Percentiles rank a stretch among this genome's conserved stretches.
Evolutionary conservation across 2,797 vertebrate genomes (phyloP).

Genomic region (Merluccius polli): DNA sequence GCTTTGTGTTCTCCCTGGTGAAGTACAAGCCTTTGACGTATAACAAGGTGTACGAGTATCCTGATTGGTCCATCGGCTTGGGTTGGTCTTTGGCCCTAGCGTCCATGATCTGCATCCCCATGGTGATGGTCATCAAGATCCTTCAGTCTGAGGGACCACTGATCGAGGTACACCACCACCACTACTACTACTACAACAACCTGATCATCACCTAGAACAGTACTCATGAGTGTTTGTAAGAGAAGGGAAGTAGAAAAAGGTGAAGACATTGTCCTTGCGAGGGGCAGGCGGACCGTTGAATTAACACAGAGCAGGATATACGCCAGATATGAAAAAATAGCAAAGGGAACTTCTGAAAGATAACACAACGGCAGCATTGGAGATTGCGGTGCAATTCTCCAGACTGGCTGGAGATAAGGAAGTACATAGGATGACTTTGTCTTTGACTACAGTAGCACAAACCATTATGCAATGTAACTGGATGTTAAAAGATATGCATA

Average conservation of each 20-base stretch:
- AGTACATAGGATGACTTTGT: neutral
- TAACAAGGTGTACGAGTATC: constrained; percentile 93
- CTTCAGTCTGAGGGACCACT: constrained; percentile 88
- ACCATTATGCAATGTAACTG: neutral
- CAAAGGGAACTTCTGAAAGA: neutral
- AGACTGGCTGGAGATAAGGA: neutral
- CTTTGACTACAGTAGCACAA: neutral
- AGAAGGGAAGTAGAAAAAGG: neutral
- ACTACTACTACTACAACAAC: neutral
- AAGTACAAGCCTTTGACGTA: constrained; percentile 96
- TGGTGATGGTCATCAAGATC: constrained; percentile 93
- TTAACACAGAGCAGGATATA: neutral
- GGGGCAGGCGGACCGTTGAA: neutral
- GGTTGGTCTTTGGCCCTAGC: constrained; percentile 90
- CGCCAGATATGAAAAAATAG: neutral
- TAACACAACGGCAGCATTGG: neutral
- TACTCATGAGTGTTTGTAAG: neutral
- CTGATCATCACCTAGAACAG: neutral
- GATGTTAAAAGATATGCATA: no score
- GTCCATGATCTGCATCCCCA: constrained; percentile 95
- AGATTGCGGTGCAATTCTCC: neutral
- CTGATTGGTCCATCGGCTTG: constrained; percentile 91
- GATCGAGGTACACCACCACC: constrained; percentile 77
- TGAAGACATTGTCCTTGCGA: no score
- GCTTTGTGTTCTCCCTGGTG: constrained; percentile 93